A percentile compares a stretch with the other conserved stretches of the same genome.
These are phyloP conservation scores for Narcine bancroftii DNA, from an alignment of 2,113 vertebrate species.

Conservation along the genomic window DNA sequence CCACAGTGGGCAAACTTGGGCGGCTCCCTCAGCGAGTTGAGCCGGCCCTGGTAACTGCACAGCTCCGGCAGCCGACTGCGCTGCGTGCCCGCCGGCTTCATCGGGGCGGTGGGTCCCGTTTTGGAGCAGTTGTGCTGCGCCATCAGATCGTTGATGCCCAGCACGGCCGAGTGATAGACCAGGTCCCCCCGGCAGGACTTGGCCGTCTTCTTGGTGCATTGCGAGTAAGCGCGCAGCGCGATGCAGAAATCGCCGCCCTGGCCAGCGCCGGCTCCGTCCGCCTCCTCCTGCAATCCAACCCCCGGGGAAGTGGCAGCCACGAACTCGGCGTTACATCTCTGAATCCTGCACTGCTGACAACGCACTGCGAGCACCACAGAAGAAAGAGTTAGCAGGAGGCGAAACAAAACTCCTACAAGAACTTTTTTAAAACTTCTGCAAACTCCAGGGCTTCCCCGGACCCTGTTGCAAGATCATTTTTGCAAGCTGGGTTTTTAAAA, in stretches of 20 bases:
- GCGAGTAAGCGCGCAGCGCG: slow-evolving; percentile 59
- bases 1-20: slow-evolving; percentile 69
- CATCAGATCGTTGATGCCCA: slow-evolving; percentile 69
- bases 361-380: slow-evolving; percentile 46
- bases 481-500: no score
- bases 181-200: slow-evolving; percentile 65
- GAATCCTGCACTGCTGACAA: slow-evolving; percentile 69
- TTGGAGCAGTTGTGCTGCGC: slow-evolving; percentile 70
- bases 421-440: background rate
- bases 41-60: slow-evolving; percentile 59
- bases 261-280: slow-evolving; percentile 29
- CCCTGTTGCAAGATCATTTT: no score
- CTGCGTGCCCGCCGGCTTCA: slow-evolving; percentile 45
- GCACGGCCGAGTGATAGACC: slow-evolving; percentile 67
- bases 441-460: no score
- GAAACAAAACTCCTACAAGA: background rate
- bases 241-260: slow-evolving; percentile 64
- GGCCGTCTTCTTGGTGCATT: slow-evolving; percentile 63
- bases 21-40: slow-evolving; percentile 43
- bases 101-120: slow-evolving; percentile 61
- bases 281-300: slow-evolving; percentile 59
- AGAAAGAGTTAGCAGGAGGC: background rate
- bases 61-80: slow-evolving; percentile 53
- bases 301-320: slow-evolving; percentile 62
- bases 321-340: slow-evolving; percentile 66